These are phyloP conservation scores for Drosophila monieri DNA, from an alignment of 2,888 invertebrate genomes.

Conservation along the genomic window DNA sequence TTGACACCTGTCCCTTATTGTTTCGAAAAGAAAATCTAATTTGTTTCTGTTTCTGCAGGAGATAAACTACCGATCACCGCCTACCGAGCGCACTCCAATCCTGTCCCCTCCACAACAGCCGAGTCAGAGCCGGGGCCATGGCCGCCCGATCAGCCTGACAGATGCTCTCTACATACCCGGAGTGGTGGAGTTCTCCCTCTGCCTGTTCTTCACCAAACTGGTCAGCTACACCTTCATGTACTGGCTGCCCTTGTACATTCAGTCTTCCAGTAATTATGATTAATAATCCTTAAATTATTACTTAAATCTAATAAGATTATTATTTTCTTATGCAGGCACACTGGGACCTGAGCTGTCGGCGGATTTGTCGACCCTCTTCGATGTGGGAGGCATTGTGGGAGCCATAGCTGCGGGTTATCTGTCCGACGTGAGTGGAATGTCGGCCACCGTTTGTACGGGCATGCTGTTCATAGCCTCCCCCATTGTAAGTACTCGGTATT, in stretches of 20 bases:
- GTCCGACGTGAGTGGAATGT: conserved; percentile 92
- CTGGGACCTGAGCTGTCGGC: conserved; percentile 89
- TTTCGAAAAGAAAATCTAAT: not conserved
- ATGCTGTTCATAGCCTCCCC: conserved; percentile 94
- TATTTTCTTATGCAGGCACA: conserved; percentile 85
- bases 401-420: conserved; percentile 94
- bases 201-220: conserved; percentile 97
- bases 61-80: conserved; percentile 79
- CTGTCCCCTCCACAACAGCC: conserved; percentile 54
- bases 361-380: conserved; percentile 91
- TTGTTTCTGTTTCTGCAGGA: conserved; percentile 70
- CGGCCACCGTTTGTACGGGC: conserved; percentile 93
- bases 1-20: not conserved
- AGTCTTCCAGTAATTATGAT: conserved; percentile 86
- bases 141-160: conserved; percentile 76
- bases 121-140: conserved; percentile 20
- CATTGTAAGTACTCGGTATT: conserved; percentile 85
- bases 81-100: conserved; percentile 83
- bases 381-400: conserved; percentile 95
- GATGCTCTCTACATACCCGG: conserved; percentile 94
- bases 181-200: conserved; percentile 95
- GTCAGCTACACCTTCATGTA: conserved; percentile 98
- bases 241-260: conserved; percentile 97
- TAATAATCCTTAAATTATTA: too few species aligned
- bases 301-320: not conserved